Evolutionary conservation across 2,113 vertebrate genomes (phyloP).

Genomic region (Rafetus swinhoei): DNA sequence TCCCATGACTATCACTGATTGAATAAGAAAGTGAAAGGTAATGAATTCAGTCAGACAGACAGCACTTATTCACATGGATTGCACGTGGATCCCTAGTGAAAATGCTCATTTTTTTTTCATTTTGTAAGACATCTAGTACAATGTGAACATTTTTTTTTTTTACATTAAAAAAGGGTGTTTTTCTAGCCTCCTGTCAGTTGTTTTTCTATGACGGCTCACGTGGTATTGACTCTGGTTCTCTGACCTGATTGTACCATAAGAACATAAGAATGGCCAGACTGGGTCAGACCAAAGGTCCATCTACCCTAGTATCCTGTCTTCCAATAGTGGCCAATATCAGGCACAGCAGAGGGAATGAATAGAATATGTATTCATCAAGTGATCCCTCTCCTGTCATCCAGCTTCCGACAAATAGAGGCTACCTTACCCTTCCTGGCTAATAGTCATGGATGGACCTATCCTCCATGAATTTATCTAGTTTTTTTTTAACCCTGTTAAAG

Average conservation of each 20-base stretch:
- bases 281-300: too few relatives aligned
- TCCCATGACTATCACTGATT: background rate
- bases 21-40: background rate
- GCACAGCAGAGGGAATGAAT: too few relatives aligned
- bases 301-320: too few relatives aligned
- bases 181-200: background rate
- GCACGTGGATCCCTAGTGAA: background rate
- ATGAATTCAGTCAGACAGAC: background rate
- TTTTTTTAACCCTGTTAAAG: too few relatives aligned
- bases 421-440: too few relatives aligned
- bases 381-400: too few relatives aligned
- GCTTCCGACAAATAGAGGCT: too few relatives aligned
- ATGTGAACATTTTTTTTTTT: background rate
- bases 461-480: too few relatives aligned
- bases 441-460: too few relatives aligned
- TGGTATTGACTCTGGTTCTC: background rate
- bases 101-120: background rate
- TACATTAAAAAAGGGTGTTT: background rate
- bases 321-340: too few relatives aligned
- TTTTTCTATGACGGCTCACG: background rate
- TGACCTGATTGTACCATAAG: background rate
- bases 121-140: background rate
- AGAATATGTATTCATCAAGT: too few relatives aligned
- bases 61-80: background rate
- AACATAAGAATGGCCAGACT: too few relatives aligned